These are phyloP conservation scores for Leptatherina wallacei DNA, from an alignment of 2,797 vertebrate genomes.

Conservation along the genomic window DNA sequence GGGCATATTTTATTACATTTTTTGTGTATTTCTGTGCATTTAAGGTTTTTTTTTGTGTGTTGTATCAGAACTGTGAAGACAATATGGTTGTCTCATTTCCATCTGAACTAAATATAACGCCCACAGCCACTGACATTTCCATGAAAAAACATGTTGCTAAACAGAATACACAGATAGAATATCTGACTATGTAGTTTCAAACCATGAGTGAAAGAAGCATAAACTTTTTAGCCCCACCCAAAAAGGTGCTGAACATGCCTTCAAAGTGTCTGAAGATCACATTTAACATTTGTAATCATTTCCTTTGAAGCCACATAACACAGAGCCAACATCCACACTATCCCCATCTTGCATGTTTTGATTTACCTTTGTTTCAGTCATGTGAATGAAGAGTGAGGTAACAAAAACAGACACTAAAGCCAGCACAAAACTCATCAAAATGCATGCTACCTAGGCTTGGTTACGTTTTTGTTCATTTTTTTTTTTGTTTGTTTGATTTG, in stretches of 20 bases:
- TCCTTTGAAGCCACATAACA: constrained; percentile 62
- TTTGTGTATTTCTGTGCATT: constrained; percentile 27
- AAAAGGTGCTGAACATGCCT: constrained; percentile 46
- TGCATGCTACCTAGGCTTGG: constrained; percentile 83
- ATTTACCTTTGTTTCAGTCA: constrained; percentile 72
- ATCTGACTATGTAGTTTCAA: constrained; percentile 46
- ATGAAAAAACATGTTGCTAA: constrained; percentile 50
- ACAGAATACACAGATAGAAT: constrained; percentile 48
- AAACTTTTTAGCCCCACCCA: constrained; percentile 31
- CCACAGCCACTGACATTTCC: constrained; percentile 49
- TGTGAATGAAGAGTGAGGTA: constrained; percentile 69
- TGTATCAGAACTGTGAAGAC: constrained; percentile 48
- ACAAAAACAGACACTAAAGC: constrained; percentile 83
- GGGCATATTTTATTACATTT: constrained; percentile 27
- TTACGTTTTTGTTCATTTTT: constrained; percentile 62
- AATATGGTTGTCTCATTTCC: constrained; percentile 63
- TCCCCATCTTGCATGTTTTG: constrained; percentile 53
- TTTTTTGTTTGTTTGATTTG: constrained; percentile 63
- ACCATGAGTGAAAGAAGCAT: constrained; percentile 47
- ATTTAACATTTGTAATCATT: constrained; percentile 41
- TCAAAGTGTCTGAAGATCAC: constrained; percentile 48
- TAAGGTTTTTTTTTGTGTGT: constrained; percentile 14
- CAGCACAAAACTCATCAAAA: constrained; percentile 81
- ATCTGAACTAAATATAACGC: constrained; percentile 48
- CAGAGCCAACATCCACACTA: constrained; percentile 42